Conservation (phyloP, 1,140 invertebrate species). For the Xylocopa sonorina region DNA sequence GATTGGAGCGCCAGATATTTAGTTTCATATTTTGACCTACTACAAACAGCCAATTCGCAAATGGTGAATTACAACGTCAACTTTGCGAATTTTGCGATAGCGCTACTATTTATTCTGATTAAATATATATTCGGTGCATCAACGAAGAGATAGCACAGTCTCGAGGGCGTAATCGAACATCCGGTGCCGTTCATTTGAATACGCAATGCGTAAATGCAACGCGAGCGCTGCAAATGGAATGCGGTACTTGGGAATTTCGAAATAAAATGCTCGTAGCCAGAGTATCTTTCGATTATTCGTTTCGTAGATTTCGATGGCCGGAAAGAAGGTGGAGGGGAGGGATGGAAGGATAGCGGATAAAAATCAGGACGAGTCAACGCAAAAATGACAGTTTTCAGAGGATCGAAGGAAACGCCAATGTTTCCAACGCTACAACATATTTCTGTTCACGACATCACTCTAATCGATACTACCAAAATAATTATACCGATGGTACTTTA, state of each 20-base stretch:
- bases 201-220: conserved; percentile 26
- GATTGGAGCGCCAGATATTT: no score
- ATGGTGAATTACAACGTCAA: no score
- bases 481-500: no score
- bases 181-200: conserved; percentile 15
- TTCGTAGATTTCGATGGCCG: background rate
- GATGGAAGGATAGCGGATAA: no score
- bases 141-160: conserved; percentile 1
- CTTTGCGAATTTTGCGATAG: background rate
- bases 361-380: background rate
- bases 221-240: background rate
- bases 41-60: background rate
- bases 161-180: conserved; percentile 18
- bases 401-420: background rate
- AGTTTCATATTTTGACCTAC: no score
- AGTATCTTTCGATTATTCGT: background rate
- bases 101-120: background rate
- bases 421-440: background rate
- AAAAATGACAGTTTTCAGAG: background rate
- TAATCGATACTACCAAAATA: no score
- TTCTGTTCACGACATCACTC: background rate
- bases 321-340: no score
- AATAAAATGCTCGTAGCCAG: background rate
- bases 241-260: background rate
- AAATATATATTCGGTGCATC: background rate